Base-by-base conservation (phyloP, 2,888 invertebrate species). In the Dilophus febrilis region DNA sequence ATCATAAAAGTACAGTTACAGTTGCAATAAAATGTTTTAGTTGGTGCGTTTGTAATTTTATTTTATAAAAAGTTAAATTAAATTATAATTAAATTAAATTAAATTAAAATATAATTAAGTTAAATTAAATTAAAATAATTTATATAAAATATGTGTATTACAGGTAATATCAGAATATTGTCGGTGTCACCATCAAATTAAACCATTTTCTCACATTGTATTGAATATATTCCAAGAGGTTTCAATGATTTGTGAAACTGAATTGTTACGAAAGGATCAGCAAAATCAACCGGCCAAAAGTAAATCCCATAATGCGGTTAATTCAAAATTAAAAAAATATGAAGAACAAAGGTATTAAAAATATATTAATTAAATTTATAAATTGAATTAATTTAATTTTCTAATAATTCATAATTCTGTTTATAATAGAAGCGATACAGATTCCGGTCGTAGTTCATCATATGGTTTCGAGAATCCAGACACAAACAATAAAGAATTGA, bases 131-230 rank as follows among this genome's bases (percentile, higher is more conserved):
- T n/a, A n/a, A n/a, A n/a, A n/a, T n/a, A n/a, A n/a, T n/a, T n/a
- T n/a, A n/a, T n/a, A n/a, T n/a, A n/a, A n/a, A n/a, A n/a, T n/a
- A n/a, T n/a, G n/a, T n/a, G n/a, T 44, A 35, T 60, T 55, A 17
- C 55, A 72, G 72, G 68, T 70, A 32, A 72, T 72, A 48, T 70
- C 71, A 2, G 68, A 69, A 43, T 71, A 71, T 50, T 72, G 70
- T 50, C 66, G 65, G 44, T 64, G 64, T 26, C 58, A 67, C 38
- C 59, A 67, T 42, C 68, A 70, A 46, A 64, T 63, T 34, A 63
- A 68, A 43, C 71, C 72, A n/a, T 72, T 72, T 51, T 70, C 71
- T 1, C 72, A 72, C 50, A 67, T 71, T 37, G 68, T 71, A 12
- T 71, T 72, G 68, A 71, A 72, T 51, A 59, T 72, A 53, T 67